phyloP scores from a whole-genome alignment of 23 tunicate species.

The Clavelina lepadiformis region DNA sequence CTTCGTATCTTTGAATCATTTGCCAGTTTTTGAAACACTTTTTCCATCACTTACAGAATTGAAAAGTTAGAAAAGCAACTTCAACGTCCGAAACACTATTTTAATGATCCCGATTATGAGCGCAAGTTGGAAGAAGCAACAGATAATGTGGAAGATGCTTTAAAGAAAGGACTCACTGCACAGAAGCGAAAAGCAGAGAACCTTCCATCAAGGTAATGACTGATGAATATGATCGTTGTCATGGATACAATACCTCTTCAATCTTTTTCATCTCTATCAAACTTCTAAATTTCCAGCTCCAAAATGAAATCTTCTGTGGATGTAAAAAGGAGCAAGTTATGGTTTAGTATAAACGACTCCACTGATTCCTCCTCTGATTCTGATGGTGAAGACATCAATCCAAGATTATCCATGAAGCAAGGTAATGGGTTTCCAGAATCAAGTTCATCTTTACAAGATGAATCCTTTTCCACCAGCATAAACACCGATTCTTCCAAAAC shows the following conservation, averaged over 20 bases:
- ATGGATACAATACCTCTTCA: not conserved
- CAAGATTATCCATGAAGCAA: too few species aligned
- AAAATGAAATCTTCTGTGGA: too few species aligned
- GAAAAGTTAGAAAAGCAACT: constrained; percentile 66
- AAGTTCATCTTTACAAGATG: too few species aligned
- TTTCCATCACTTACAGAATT: constrained; percentile 16
- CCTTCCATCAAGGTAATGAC: too few species aligned
- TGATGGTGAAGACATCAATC: constrained; percentile 28
- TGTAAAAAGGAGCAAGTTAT: constrained; percentile 32
- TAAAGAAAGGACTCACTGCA: constrained; percentile 62
- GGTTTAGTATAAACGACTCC: constrained; percentile 44
- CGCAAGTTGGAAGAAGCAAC: constrained; percentile 39
- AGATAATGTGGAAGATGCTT: constrained; percentile 75
- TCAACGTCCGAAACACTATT: constrained; percentile 81
- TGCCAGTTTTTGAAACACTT: not conserved
- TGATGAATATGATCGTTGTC: too few species aligned
- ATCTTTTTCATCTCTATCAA: too few species aligned
- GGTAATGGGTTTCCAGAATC: too few species aligned
- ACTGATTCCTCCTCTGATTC: constrained; percentile 24
- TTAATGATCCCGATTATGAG: constrained; percentile 90
- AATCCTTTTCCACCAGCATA: too few species aligned
- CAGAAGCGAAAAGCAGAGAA: constrained; percentile 17
- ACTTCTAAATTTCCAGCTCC: not conserved
- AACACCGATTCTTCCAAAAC: too few species aligned
- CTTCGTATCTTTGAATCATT: not conserved